These are phyloP conservation scores for Ormyrus rosae DNA, from an alignment of 2,888 invertebrate species.

Conservation along the genomic window DNA sequence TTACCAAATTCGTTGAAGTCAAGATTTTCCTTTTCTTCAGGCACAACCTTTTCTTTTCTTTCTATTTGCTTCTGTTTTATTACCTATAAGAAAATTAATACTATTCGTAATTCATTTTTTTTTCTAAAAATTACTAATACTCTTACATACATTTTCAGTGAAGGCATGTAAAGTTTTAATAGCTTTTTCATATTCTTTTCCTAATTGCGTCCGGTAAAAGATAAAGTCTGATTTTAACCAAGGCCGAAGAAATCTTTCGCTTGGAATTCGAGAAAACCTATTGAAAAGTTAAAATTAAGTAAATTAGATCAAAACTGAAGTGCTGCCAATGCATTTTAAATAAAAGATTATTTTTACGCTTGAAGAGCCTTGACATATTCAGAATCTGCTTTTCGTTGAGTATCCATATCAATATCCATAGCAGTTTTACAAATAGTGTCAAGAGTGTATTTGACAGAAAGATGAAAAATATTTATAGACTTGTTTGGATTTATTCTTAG, in stretches of 20 bases:
- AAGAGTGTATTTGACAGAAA: constrained; percentile 76
- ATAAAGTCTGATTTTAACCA: constrained; percentile 62
- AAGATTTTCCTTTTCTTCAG: no score
- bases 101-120: background rate
- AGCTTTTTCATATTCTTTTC: constrained; percentile 58
- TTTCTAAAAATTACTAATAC: background rate
- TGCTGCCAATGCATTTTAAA: background rate
- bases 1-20: no score
- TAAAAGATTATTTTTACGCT: constrained; percentile 68
- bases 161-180: constrained; percentile 60
- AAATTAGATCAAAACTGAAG: background rate
- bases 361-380: constrained; percentile 78
- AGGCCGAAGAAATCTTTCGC: constrained; percentile 59
- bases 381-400: constrained; percentile 75
- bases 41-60: background rate
- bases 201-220: constrained; percentile 59
- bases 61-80: constrained; percentile 29
- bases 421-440: constrained; percentile 80
- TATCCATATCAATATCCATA: constrained; percentile 80
- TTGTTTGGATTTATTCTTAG: constrained; percentile 58
- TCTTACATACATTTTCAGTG: constrained; percentile 57
- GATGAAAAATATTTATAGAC: constrained; percentile 77
- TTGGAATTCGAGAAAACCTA: constrained; percentile 43
- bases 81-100: constrained; percentile 11
- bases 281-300: background rate